phyloP scores from a whole-genome alignment of 2,888 invertebrate genomes.

The Dromius quadrimaculatus region DNA sequence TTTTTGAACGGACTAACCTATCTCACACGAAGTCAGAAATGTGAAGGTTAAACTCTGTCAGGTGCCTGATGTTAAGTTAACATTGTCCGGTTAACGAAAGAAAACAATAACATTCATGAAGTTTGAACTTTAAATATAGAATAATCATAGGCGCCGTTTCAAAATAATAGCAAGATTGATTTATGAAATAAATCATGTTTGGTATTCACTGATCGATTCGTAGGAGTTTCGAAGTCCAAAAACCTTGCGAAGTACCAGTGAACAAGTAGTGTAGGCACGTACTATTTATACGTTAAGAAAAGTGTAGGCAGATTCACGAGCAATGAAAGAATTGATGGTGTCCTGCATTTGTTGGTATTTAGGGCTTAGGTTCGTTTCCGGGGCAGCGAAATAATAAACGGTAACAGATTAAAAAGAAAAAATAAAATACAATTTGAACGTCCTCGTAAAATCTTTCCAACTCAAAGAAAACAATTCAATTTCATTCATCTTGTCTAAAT shows the following conservation, averaged over 20 bases:
- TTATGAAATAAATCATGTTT: neutral
- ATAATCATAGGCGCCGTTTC: too few relatives aligned
- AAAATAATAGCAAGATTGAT: too few relatives aligned
- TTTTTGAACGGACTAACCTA: constrained; percentile 34
- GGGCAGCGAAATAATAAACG: neutral
- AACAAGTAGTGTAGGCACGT: neutral
- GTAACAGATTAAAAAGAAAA: neutral
- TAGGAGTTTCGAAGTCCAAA: neutral
- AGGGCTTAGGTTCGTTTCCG: neutral
- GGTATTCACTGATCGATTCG: neutral
- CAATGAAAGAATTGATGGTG: too few relatives aligned
- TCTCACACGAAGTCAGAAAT: constrained; percentile 28
- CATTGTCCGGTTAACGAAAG: too few relatives aligned
- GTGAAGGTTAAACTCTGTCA: constrained; percentile 29
- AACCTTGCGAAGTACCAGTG: constrained; percentile 5
- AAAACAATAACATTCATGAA: too few relatives aligned
- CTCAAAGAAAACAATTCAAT: neutral
- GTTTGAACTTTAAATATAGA: too few relatives aligned
- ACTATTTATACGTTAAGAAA: neutral
- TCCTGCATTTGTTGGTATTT: neutral
- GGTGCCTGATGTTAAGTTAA: neutral
- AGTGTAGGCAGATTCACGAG: constrained; percentile 6
- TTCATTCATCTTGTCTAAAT: constrained; percentile 8
- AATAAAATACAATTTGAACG: neutral
- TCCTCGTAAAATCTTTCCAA: neutral